Base-by-base conservation (phyloP, 2,113 vertebrate genomes). In the Festucalex cinctus region DNA sequence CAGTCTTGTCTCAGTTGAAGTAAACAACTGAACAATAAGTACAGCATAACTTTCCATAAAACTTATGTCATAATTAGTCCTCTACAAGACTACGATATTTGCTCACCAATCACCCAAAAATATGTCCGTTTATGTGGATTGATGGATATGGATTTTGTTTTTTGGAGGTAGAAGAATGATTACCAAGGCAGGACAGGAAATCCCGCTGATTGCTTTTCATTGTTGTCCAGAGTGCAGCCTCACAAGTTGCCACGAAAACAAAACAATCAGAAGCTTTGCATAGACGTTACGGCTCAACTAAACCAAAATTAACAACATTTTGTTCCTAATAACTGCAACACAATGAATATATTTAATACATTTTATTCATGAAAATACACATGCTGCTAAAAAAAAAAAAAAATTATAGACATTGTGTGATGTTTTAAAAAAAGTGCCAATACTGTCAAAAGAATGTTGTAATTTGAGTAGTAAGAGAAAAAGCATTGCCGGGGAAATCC, bases 351-450 rank as follows among this genome's bases (percentile, higher is more conserved):
- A 26, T 54, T 54, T 26, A 46, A 46, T 14, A 16, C 1, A 6
- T 19, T 32, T 35, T 35, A 35, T 3, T 6, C 14, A 16, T 57
- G 6, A 28, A 57, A 70, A 74, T 64, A 79, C 10, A 32, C 63
- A 74, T 59, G 60, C 66, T 22, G 43, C 14, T 17, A 17, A 44
- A 13, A n/a, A 57, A 84, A 53, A 66, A 41, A 17, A 44, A 13
- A n/a, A 57, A 84, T 57, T 68, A 41, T 56, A 37, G 66, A 77
- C 74, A 82, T 77, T 74, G 70, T 69, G 82, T 71, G n/a, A 82
- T 10, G 10, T 60, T 54, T 68, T 46, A 68, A 19, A 74, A 69
- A 74, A 69, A 77, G 28, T 70, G 64, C 19, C 63, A 85, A 83
- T 56, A 85, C 69, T 70, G 85, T 83, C 69, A 71, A 65, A 78